Evolutionary conservation across 2,888 invertebrate species (phyloP).

Genomic region (Scaeva pyrastri): DNA sequence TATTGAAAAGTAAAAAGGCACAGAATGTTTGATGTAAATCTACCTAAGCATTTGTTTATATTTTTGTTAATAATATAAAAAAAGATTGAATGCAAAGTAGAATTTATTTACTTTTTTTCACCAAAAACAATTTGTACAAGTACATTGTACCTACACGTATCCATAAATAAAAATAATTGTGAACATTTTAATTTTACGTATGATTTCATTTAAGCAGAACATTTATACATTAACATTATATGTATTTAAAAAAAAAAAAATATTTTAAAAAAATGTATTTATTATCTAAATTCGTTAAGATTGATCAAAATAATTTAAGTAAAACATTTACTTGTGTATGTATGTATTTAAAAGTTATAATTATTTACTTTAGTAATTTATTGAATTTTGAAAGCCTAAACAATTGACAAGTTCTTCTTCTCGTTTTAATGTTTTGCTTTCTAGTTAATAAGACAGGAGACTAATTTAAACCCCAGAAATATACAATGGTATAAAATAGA

Average conservation of each 20-base stretch:
- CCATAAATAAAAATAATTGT: not conserved
- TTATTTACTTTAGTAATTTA: not conserved
- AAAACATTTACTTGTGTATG: conserved; percentile 63
- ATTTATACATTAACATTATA: not conserved
- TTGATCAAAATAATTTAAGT: conserved; percentile 57
- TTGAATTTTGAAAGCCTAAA: not conserved
- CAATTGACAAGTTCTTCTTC: no score
- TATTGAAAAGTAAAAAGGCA: no score
- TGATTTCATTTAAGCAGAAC: not conserved
- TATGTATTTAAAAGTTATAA: not conserved
- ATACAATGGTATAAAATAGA: no score
- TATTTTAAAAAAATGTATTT: no score
- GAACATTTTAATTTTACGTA: not conserved
- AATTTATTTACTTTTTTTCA: not conserved
- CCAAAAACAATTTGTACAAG: not conserved
- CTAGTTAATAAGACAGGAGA: no score
- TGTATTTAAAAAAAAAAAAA: no score
- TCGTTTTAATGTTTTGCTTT: no score
- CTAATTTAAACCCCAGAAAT: no score
- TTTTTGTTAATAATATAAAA: no score
- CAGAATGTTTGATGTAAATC: no score
- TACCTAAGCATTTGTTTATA: no score
- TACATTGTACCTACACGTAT: not conserved
- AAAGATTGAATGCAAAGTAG: no score
- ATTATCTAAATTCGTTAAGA: not conserved